Percentiles rank a stretch among this genome's conserved stretches.
Evolutionary conservation across 2,797 vertebrate species (phyloP).

Genomic region (Prunella strophiata): DNA sequence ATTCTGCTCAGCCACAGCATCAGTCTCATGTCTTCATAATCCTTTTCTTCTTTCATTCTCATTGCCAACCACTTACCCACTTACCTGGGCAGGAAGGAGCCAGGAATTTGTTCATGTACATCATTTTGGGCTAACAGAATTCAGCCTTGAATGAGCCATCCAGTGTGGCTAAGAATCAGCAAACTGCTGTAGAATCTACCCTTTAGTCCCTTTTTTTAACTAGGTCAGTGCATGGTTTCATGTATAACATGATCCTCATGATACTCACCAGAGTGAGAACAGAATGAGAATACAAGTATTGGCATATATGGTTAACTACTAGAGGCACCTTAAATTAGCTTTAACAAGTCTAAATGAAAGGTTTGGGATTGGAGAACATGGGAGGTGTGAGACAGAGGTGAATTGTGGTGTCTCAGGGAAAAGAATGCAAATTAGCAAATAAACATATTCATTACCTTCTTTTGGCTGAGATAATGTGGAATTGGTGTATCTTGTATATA

Average conservation of each 20-base stretch:
- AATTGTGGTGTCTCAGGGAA: not conserved
- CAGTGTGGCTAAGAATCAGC: not conserved
- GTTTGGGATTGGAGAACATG: not conserved
- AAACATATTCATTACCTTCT: not conserved
- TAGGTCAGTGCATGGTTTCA: not conserved
- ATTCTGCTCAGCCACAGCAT: not conserved
- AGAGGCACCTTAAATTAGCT: not conserved
- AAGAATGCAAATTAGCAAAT: not conserved
- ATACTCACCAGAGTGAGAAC: not conserved
- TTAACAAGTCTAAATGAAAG: not conserved
- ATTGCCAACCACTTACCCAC: not conserved
- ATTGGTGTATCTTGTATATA: not conserved
- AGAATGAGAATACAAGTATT: not conserved
- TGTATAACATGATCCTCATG: not conserved
- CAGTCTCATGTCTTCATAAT: not conserved
- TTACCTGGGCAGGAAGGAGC: not conserved
- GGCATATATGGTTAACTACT: not conserved
- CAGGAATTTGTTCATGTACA: not conserved
- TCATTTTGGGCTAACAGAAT: not conserved
- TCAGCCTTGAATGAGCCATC: not conserved
- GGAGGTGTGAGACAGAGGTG: not conserved
- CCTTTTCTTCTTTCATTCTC: not conserved
- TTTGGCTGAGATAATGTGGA: not conserved
- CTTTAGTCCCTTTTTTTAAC: not conserved
- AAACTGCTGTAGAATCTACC: not conserved